These are phyloP conservation scores for Latheticus oryzae DNA, from an alignment of 2,888 invertebrate species.

Conservation along the genomic window DNA sequence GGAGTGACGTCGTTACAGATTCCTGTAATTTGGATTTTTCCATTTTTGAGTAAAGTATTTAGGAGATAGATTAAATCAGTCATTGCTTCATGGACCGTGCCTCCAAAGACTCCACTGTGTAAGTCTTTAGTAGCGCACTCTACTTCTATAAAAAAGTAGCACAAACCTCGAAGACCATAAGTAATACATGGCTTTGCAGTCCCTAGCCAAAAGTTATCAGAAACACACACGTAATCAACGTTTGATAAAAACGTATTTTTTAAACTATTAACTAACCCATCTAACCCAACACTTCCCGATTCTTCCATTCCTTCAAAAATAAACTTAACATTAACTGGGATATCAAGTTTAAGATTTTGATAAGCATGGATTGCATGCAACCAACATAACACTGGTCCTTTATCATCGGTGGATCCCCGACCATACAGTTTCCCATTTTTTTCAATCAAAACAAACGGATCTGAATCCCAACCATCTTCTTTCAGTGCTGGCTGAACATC, in stretches of 20 bases:
- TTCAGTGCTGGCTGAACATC: constrained; percentile 97
- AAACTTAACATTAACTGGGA: constrained; percentile 87
- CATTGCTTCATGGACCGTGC: constrained; percentile 93
- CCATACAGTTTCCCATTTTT: constrained; percentile 91
- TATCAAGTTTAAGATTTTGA: constrained; percentile 71
- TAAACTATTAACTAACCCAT: constrained; percentile 78
- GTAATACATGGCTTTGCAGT: constrained; percentile 97
- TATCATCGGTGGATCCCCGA: constrained; percentile 91
- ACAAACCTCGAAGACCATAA: constrained; percentile 93
- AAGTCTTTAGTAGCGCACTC: constrained; percentile 92
- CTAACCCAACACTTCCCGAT: constrained; percentile 95
- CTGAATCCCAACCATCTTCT: constrained; percentile 95
- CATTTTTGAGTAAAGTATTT: constrained; percentile 83
- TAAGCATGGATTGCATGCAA: constrained; percentile 92
- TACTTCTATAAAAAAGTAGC: constrained; percentile 90
- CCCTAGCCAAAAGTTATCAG: constrained; percentile 99
- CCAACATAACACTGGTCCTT: constrained; percentile 94
- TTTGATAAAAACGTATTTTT: constrained; percentile 83
- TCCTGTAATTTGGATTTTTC: constrained; percentile 85
- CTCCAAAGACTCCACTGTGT: constrained; percentile 96
- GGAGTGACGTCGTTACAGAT: constrained; percentile 86
- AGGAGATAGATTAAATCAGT: constrained; percentile 89
- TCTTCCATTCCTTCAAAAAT: constrained; percentile 99
- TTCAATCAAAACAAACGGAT: constrained; percentile 92
- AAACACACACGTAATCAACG: constrained; percentile 97